phyloP scores from a whole-genome alignment of 2,113 vertebrate species.

The Bungarus multicinctus region DNA sequence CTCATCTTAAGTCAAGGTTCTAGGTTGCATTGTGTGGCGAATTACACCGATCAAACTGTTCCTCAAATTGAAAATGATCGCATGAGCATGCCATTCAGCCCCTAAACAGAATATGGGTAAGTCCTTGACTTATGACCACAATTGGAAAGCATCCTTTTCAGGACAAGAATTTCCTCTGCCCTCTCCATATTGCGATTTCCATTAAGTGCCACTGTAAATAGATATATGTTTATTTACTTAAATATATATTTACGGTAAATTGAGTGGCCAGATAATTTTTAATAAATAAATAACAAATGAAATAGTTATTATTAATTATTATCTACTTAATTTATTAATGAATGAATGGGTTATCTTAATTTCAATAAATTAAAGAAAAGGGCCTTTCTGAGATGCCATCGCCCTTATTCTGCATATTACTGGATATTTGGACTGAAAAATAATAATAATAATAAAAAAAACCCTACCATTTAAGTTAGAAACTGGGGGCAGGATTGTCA shows the following conservation, averaged over 20 bases:
- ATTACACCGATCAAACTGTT: background rate
- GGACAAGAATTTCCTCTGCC: background rate
- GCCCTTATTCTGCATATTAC: background rate
- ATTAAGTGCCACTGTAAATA: no score
- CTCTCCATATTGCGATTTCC: background rate
- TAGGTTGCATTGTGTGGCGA: background rate
- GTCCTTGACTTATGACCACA: no score
- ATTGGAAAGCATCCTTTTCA: background rate
- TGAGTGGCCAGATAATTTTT: no score
- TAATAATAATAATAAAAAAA: background rate
- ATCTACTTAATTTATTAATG: no score
- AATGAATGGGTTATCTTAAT: no score
- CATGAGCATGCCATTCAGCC: no score
- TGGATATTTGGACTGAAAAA: background rate
- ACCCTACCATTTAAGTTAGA: background rate
- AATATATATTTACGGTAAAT: no score
- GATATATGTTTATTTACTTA: no score
- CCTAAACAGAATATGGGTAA: no score
- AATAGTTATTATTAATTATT: no score
- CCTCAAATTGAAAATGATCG: background rate
- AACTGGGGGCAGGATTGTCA: background rate
- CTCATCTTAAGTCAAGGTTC: background rate
- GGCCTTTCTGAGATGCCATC: background rate
- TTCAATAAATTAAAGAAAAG: no score
- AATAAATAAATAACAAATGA: no score